Conservation (phyloP, 2,113 vertebrate genomes). For the Onychostruthus taczanowskii region DNA sequence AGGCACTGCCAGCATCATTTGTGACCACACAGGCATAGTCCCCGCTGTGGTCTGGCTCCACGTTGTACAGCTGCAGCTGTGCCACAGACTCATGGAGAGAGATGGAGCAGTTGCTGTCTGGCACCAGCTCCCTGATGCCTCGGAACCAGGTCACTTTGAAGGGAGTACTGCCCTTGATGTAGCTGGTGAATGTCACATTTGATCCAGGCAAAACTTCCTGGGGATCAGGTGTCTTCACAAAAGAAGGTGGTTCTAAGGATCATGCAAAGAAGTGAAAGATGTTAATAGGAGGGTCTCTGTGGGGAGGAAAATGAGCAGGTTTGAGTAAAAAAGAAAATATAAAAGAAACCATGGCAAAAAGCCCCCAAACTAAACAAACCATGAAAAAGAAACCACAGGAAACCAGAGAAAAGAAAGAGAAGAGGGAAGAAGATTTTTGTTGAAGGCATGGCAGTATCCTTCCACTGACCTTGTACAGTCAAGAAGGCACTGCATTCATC, state of each 20-base stretch:
- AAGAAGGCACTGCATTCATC: slow-evolving; percentile 85
- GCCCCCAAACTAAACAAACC: background rate
- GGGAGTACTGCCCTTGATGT: slow-evolving; percentile 91
- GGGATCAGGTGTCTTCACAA: slow-evolving; percentile 89
- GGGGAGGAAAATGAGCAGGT: background rate
- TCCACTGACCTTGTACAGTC: slow-evolving; percentile 91
- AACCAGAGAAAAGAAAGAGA: background rate
- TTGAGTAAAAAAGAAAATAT: background rate
- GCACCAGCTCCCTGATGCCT: slow-evolving; percentile 85
- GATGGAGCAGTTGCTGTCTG: slow-evolving; percentile 81
- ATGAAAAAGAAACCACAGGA: background rate
- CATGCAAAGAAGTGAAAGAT: background rate
- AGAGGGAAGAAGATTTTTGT: background rate
- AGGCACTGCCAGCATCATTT: slow-evolving; percentile 93
- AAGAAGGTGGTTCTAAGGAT: slow-evolving; percentile 90
- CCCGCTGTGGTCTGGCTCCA: slow-evolving; percentile 82
- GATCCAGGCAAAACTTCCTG: slow-evolving; percentile 87
- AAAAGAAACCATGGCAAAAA: background rate
- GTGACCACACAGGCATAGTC: slow-evolving; percentile 93
- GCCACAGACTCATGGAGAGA: slow-evolving; percentile 82
- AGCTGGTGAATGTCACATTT: slow-evolving; percentile 82
- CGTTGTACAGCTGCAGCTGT: slow-evolving; percentile 80
- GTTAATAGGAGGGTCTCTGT: background rate
- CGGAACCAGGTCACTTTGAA: slow-evolving; percentile 94
- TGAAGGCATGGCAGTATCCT: background rate